Evolutionary conservation across 1,140 invertebrate species (phyloP), one percentile per base, ranked within the genome.

Genomic region (Eulimnadia texana): DNA sequence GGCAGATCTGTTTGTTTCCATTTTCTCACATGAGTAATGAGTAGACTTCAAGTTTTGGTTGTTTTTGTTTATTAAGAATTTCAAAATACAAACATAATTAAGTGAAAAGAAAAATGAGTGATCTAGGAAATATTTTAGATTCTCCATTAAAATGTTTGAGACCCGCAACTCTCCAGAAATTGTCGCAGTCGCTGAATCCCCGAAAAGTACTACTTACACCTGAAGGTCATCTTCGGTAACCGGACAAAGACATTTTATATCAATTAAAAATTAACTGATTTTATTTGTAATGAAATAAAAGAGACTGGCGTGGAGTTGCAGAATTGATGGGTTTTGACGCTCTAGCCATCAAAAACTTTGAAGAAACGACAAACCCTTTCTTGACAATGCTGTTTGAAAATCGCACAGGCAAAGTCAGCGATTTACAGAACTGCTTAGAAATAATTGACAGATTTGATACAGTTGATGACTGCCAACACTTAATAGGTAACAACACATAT

Each of bases 251-350:
- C 66, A 51, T 60, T 61, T 49, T 23, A 58, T 27, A 27, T 25
- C 42, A 33, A 62, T 13, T 25, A 3, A 25, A 19, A 19, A 29
- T 6, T 63, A 29, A 55, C 33, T 42, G n/a, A n/a, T n/a, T n/a
- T n/a, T 42, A 42, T 42, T 9, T 42, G 6, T 65, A 50, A 56
- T 51, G 27, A 20, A 24, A 6, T 49, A 6, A 47, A 63, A 82
- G 83, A 61, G 82, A 86, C 70, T 86, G 82, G 83, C 73, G 80
- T 64, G 84, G 84, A 22, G 67, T 86, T 6, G 81, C 79, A 0
- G 73, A 79, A 61, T 66, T 82, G 49, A 72, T 74, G 25, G 72
- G 74, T 3, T 70, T 82, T 29, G 72, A 75, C 28, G 27, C 58
- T 1, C 65, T 67, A 59, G 59, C 47, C 3, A 66, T 68, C 13